These are phyloP conservation scores for Aphaenogaster ashmeadi DNA, from an alignment of 1,140 invertebrate genomes.

Conservation along the genomic window DNA sequence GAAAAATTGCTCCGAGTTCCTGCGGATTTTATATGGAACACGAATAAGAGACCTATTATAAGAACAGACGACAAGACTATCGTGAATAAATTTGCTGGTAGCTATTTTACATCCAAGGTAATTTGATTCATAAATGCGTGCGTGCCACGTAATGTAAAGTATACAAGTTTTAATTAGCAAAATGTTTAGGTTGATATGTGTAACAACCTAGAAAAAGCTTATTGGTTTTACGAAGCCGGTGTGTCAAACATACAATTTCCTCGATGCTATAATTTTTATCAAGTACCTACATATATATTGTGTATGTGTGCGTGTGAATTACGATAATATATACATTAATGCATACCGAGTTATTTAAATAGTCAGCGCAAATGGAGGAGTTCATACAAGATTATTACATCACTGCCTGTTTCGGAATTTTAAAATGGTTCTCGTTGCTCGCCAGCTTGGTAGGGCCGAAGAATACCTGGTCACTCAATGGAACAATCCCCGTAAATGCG, in stretches of 20 bases:
- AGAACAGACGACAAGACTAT: slow-evolving; percentile 87
- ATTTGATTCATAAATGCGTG: slow-evolving; percentile 70
- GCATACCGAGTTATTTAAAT: neutral
- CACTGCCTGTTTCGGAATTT: slow-evolving; percentile 89
- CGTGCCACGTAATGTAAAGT: no score
- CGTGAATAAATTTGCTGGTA: slow-evolving; percentile 92
- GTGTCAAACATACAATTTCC: slow-evolving; percentile 89
- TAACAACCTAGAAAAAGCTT: slow-evolving; percentile 88
- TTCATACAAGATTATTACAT: slow-evolving; percentile 90
- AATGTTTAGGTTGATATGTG: slow-evolving; percentile 86
- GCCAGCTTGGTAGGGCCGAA: slow-evolving; percentile 75
- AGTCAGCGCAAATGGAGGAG: slow-evolving; percentile 90
- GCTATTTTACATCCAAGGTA: slow-evolving; percentile 95
- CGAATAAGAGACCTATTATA: slow-evolving; percentile 39
- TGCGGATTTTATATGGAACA: slow-evolving; percentile 69
- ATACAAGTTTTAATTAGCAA: neutral
- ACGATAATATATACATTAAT: neutral
- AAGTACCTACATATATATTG: slow-evolving; percentile 84
- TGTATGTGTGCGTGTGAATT: slow-evolving; percentile 59
- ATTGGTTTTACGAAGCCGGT: slow-evolving; percentile 89
- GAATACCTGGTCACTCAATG: slow-evolving; percentile 69
- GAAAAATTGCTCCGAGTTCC: slow-evolving; percentile 63
- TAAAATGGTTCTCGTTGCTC: slow-evolving; percentile 87
- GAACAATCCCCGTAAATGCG: slow-evolving; percentile 82
- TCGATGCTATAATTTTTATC: slow-evolving; percentile 91